phyloP scores from a whole-genome alignment of 2,113 vertebrate species.

The Sebastes fasciatus region DNA sequence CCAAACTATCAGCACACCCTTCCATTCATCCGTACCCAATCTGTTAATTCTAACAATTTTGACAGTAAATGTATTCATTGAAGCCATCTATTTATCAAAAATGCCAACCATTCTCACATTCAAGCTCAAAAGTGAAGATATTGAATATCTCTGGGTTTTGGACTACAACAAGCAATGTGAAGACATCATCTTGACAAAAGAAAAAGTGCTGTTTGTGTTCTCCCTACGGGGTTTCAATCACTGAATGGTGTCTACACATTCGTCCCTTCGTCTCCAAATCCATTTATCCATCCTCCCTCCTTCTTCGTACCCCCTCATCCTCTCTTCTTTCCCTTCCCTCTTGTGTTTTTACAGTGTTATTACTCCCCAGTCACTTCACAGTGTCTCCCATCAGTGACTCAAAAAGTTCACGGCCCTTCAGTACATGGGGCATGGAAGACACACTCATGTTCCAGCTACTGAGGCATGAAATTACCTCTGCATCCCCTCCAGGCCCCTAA shows the following conservation, averaged over 20 bases:
- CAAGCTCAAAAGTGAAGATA: background rate
- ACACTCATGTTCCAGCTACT: constrained; percentile 54
- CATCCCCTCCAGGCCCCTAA: constrained; percentile 24
- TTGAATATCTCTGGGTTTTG: background rate
- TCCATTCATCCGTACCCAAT: background rate
- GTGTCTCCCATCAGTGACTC: constrained; percentile 38
- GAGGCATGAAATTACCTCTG: constrained; percentile 77
- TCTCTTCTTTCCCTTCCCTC: constrained; percentile 31
- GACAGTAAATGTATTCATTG: background rate
- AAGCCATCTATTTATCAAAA: background rate
- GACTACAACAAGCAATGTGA: background rate
- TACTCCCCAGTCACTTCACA: constrained; percentile 32
- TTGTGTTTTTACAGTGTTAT: constrained; percentile 40
- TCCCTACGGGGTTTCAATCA: constrained; percentile 10
- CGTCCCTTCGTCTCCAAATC: background rate
- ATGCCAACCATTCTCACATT: background rate
- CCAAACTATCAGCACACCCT: background rate
- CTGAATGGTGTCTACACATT: constrained; percentile 8
- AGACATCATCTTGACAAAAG: background rate
- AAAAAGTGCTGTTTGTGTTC: constrained; percentile 10
- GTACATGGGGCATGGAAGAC: constrained; percentile 26
- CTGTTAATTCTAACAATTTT: background rate
- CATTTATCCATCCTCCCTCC: background rate
- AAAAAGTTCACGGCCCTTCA: constrained; percentile 26
- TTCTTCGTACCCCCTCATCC: background rate